Evolutionary conservation across 2,113 vertebrate genomes (phyloP), one percentile per base, ranked within the genome.

Genomic region (Sinocyclocheilus anophthalmus): DNA sequence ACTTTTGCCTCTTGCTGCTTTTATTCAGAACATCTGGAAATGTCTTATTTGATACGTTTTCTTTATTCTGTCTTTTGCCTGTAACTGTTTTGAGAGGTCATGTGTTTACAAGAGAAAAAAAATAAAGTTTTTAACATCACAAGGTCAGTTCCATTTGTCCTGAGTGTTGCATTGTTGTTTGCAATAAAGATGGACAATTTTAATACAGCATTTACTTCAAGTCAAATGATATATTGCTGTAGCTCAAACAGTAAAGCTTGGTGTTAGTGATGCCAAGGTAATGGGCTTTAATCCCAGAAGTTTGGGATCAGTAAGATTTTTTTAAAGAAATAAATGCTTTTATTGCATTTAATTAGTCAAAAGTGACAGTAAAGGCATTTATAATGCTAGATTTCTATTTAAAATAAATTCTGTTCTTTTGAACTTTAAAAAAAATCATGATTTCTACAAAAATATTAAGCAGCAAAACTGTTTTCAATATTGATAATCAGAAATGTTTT

Each of bases 61-160:
- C 30, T 1, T 33, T 11, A 2, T 78, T 73, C 57, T 85, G 81
- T 83, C 37, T 72, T 86, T 86, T 26, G 45, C 59, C 78, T 61
- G 45, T 81, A 26, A 63, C 78, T 77, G 75, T 83, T 76, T 73
- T 70, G n/a, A 55, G 45, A 76, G 67, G 26, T 87, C 55, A 55
- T 82, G 76, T 73, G 67, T 84, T 87, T 85, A 69, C 73, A 77
- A 78, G 76, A 84, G 63, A 42, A 45, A 42, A 45, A 91, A 87
- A 48, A 48, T 85, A 90, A 88, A 85, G 48, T 24, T 70, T 80
- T 65, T 85, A 59, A 59, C 53, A 57, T 20, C 16, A 57, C 13
- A 11, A 5, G 16, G 2, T 24, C 26, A 1, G 24, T 2, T 50
- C 1, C 7, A 5, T 26, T 33, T 33, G 16, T 26, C 76, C 20